Conservation (phyloP, 2,113 vertebrate species). For the Phodopus roborovskii region DNA sequence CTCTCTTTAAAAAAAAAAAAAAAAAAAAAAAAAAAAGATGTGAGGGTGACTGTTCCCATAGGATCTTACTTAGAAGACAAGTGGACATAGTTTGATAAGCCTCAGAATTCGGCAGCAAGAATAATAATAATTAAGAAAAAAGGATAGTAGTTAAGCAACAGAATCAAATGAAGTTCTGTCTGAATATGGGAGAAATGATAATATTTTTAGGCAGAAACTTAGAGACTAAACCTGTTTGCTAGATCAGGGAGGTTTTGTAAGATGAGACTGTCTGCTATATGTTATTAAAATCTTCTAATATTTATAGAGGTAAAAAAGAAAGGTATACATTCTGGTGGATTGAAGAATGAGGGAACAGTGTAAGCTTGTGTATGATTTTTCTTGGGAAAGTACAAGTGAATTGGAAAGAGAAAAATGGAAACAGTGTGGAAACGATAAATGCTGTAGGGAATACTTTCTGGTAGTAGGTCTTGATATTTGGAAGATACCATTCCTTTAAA, state of each 20-base stretch:
- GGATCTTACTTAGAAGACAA: conserved; percentile 6
- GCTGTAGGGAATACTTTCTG: background rate
- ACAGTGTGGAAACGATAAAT: background rate
- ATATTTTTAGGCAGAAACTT: conserved; percentile 34
- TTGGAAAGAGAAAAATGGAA: background rate
- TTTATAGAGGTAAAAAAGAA: conserved; percentile 6
- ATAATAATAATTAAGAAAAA: conserved; percentile 13
- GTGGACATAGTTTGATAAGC: background rate
- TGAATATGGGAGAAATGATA: conserved; percentile 3
- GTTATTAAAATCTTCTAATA: conserved; percentile 23
- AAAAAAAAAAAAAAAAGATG: background rate
- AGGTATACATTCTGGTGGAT: conserved; percentile 34
- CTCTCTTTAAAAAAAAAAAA: background rate
- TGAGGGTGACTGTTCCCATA: background rate
- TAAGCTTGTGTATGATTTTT: conserved; percentile 29
- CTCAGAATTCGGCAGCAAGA: conserved; percentile 54
- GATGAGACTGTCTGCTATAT: background rate
- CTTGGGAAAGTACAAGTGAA: background rate
- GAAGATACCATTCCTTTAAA: background rate
- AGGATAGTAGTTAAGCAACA: background rate
- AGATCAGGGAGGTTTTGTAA: background rate
- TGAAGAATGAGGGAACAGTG: background rate
- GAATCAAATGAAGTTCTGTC: conserved; percentile 40
- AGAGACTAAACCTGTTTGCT: conserved; percentile 20
- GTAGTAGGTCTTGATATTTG: conserved; percentile 2